Base-by-base conservation (phyloP, 2,113 vertebrate genomes). In the Dinomys branickii region DNA sequence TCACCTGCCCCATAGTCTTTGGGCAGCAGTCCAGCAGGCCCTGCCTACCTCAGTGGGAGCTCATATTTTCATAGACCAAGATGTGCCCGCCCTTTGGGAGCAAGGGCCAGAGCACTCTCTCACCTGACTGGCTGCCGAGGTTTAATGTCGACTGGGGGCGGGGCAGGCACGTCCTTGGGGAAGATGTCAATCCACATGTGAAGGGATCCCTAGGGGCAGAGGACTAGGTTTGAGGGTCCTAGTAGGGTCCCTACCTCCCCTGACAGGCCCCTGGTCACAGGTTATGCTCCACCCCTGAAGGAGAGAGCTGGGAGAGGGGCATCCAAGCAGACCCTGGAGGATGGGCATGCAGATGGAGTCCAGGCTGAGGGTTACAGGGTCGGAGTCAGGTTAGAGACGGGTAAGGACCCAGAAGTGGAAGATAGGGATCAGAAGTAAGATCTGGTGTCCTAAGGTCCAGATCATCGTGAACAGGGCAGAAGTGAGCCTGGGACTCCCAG, bases 151-250 rank as follows among this genome's bases (percentile, higher is more conserved):
- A 99, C 98, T 3, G 99, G 98, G 0, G 99, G 99, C 0, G 99
- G 99, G 26, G 99, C 98, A 0, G 99, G 99, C 35, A 99, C 97
- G 0, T 99, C 99, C 0, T 98, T 99, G 19, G 99, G 99, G 97
- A 99, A 99, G 99, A 99, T 99, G 97, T 99, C 99, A 24, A 99
- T 99, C 99, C 99, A 99, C 99, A 99, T 99, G 90, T 99, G 99
- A 96, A 99, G 98, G 47, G 98, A 99, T 80, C 99, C 99, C 99
- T 99, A 97, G 86, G 0, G 6, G 47, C 83, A 96, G 61, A 96
- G 54, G 50, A 78, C 26, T 24, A 78, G 73, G 44, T 24, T 88
- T 33, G 54, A 86, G 77, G 35, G 10, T 61, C 54, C 88, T 41
- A 2, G 1, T n/a, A 38, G 73, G 3, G 26, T 81, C 16, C 52